These are phyloP conservation scores for Formica selysi DNA, from an alignment of 1,140 invertebrate genomes.

Conservation along the genomic window DNA sequence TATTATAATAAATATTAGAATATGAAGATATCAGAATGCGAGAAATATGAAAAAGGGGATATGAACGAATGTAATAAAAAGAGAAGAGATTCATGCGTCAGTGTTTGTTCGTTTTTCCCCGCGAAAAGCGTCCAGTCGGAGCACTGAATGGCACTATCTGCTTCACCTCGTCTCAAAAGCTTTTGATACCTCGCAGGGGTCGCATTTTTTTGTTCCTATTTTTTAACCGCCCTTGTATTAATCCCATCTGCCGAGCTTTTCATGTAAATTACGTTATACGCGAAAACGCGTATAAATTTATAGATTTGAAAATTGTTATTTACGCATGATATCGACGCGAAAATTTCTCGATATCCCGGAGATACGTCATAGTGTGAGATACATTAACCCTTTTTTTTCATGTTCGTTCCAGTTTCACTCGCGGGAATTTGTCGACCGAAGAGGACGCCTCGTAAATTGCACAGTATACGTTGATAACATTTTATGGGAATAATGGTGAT, in stretches of 20 bases:
- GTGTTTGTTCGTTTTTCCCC: conserved; percentile 62
- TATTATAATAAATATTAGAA: not conserved
- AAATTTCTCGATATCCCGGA: conserved; percentile 21
- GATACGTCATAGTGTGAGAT: conserved; percentile 25
- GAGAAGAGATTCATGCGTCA: conserved; percentile 54
- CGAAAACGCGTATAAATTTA: conserved; percentile 38
- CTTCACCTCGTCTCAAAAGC: conserved; percentile 48
- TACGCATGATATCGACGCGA: not conserved
- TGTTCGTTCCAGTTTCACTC: conserved; percentile 44
- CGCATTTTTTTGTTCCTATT: conserved; percentile 2
- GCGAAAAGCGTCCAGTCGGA: conserved; percentile 63
- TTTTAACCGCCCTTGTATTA: conserved; percentile 40
- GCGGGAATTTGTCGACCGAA: conserved; percentile 25
- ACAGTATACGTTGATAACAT: conserved; percentile 34
- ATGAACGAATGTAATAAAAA: not conserved
- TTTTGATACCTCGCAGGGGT: conserved; percentile 33
- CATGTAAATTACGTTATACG: conserved; percentile 17
- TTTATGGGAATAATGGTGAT: conserved; percentile 47
- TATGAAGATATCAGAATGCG: not conserved
- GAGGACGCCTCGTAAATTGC: conserved; percentile 52
- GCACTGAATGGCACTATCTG: conserved; percentile 70
- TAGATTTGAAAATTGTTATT: conserved; percentile 53
- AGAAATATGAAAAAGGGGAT: not conserved
- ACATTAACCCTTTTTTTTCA: conserved; percentile 3
- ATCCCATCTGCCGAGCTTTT: conserved; percentile 7